phyloP scores from a whole-genome alignment of 2,888 invertebrate genomes.

The Hypena proboscidalis region DNA sequence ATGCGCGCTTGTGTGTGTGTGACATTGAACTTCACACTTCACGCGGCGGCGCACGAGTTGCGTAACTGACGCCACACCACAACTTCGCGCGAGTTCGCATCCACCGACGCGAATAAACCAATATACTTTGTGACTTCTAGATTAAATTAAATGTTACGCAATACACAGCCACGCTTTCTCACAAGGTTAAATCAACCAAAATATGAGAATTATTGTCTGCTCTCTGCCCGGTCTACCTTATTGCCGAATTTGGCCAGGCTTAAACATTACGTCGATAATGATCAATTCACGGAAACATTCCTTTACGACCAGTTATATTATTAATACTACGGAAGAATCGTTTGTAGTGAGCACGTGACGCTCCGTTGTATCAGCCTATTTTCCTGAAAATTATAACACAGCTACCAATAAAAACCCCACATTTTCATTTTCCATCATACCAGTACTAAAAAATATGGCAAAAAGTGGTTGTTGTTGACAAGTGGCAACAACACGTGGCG shows the following conservation, averaged over 20 bases:
- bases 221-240: too few species aligned
- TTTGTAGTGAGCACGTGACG: too few species aligned
- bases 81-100: constrained; percentile 40
- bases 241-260: too few species aligned
- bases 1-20: constrained; percentile 63
- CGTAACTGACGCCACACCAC: constrained; percentile 63
- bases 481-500: constrained; percentile 46
- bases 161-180: constrained; percentile 14
- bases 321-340: too few species aligned
- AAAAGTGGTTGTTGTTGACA: constrained; percentile 31
- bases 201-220: background rate
- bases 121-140: constrained; percentile 27
- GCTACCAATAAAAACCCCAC: too few species aligned
- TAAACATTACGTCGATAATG: too few species aligned
- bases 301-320: too few species aligned
- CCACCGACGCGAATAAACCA: constrained; percentile 38
- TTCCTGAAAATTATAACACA: too few species aligned
- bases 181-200: constrained; percentile 18
- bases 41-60: constrained; percentile 78
- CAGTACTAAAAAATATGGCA: too few species aligned
- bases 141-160: constrained; percentile 26
- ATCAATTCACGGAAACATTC: too few species aligned
- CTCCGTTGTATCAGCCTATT: too few species aligned
- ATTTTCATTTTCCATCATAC: too few species aligned
- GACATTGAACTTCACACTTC: constrained; percentile 85